Conservation (phyloP, 2,113 vertebrate genomes). For the zebrafish (Danio rerio) region DNA sequence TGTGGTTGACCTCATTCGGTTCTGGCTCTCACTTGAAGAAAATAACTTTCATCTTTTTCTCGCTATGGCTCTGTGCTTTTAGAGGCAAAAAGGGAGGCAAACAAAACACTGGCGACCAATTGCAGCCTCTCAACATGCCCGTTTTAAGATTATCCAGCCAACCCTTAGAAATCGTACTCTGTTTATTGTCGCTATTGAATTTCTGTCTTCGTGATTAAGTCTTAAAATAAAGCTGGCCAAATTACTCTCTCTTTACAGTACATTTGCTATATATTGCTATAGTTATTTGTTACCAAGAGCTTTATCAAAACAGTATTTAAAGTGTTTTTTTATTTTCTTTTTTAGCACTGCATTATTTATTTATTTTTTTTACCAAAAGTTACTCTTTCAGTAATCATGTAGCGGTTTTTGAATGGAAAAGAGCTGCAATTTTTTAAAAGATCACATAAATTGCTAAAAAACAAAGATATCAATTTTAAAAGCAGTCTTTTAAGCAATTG, state of each 20-base stretch:
- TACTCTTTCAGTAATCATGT: too few species aligned
- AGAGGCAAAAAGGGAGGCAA: constrained; percentile 14
- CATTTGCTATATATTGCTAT: neutral
- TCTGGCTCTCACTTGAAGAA: constrained; percentile 42
- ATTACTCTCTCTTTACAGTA: neutral
- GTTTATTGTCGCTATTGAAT: neutral
- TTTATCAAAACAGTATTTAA: neutral
- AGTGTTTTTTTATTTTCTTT: neutral
- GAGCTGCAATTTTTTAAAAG: too few species aligned
- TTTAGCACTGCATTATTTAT: too few species aligned
- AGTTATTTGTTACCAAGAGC: neutral
- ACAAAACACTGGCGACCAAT: constrained; percentile 29
- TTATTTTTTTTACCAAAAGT: too few species aligned
- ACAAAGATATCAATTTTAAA: too few species aligned
- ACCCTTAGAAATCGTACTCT: neutral
- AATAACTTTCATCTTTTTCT: constrained; percentile 47
- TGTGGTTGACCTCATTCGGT: constrained; percentile 53
- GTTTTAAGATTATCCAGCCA: constrained; percentile 29
- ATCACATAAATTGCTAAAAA: too few species aligned
- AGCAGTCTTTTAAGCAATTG: too few species aligned
- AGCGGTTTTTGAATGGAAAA: too few species aligned
- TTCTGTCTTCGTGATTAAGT: neutral
- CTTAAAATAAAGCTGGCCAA: neutral
- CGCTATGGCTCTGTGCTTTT: constrained; percentile 38
- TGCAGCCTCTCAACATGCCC: constrained; percentile 8